Evolutionary conservation across 2,888 invertebrate species (phyloP).

Genomic region (Dryococelus australis): DNA sequence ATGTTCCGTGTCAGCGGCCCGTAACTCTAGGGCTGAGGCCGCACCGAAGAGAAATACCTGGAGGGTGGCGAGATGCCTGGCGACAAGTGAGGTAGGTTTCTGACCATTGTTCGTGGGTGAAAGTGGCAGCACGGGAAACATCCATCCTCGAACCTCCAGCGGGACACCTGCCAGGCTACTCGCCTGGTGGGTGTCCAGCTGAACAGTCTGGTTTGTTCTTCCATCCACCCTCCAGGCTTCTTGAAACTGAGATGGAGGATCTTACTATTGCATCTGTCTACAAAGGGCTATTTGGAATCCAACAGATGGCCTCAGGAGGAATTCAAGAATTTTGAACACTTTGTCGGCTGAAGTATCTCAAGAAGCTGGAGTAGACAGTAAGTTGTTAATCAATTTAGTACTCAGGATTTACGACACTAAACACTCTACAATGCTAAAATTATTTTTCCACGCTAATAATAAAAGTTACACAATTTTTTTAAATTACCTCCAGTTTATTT

Average conservation of each 20-base stretch:
- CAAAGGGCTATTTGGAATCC: not conserved
- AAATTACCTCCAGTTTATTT: too few species aligned
- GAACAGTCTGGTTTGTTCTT: not conserved
- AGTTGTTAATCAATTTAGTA: not conserved
- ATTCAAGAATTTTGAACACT: not conserved
- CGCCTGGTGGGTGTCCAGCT: not conserved
- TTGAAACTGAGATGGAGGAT: not conserved
- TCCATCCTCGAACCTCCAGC: not conserved
- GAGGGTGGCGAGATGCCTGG: not conserved
- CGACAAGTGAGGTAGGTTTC: not conserved
- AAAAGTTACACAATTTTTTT: too few species aligned
- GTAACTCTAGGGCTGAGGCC: not conserved
- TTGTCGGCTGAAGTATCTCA: not conserved
- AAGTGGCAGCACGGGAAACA: not conserved
- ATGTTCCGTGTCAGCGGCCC: too few species aligned
- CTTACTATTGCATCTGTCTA: not conserved
- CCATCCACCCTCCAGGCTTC: not conserved
- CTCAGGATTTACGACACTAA: not conserved
- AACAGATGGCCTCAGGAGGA: not conserved
- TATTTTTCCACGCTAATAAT: too few species aligned
- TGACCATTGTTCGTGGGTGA: not conserved
- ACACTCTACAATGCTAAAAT: not conserved
- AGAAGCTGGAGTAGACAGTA: not conserved
- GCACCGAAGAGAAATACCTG: not conserved
- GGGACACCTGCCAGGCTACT: not conserved